Base-by-base conservation (phyloP, 2,888 invertebrate species). In the Sympetrum striolatum region DNA sequence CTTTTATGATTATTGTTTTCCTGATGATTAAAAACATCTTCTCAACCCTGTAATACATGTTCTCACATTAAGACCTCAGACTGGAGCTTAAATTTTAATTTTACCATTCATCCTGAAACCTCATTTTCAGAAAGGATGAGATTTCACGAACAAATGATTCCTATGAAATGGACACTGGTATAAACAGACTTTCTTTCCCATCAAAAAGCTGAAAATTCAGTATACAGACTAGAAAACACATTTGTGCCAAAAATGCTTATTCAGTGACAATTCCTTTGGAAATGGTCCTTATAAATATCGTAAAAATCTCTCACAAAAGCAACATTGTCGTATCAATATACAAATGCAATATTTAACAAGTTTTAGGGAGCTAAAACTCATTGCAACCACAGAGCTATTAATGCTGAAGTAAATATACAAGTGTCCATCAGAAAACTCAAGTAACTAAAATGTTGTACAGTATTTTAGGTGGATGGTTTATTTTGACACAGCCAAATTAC, bases 281-380 rank as follows among this genome's bases (percentile, higher is more conserved):
- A 86, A 60, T 86, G 60, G 31, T 86, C 58, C 60, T 58, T 86
- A 86, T 86, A 86, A 86, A 86, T 86, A 86, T 86, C 86, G 60
- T 86, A 86, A 86, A 86, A 86, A 86, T 86, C 86, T 86, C 86
- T 86, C 86, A 86, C 86, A 86, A 86, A 86, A 86, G 81, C 81
- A 86, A 60, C 86, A 86, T 60, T 60, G 37, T 64, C 86, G 60
- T 86, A 86, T 86, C 64, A 86, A 86, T 86, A 86, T 86, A 86
- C 86, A 86, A 86, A 86, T 86, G 86, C 64, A 86, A 86, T 86
- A 86, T 86, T 60, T 60, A 86, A 86, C 86, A 86, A 86, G 86
- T 86, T 37, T 86, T 58, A 86, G 86, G 86, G 60, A 37, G 86
- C 86, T 60, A 86, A 60, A 86, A 86, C 86, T 86, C 86, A 86